Base-by-base conservation (phyloP, 2,888 invertebrate species). In the Apoda limacodes region DNA sequence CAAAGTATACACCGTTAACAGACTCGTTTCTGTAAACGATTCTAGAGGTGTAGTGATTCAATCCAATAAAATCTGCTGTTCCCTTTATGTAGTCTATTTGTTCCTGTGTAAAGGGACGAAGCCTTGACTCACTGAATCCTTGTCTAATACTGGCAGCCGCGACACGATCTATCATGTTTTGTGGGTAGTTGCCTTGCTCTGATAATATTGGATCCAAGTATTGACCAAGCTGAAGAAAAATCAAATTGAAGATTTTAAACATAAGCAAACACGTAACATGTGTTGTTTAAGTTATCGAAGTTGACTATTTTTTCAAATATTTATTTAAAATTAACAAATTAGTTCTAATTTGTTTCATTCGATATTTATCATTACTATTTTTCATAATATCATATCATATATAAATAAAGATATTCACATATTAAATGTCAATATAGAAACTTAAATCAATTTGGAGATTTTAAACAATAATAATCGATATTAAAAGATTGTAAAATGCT, bases 41-140 rank as follows among this genome's bases (percentile, higher is more conserved):
- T 2, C 7, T 55, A 2, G 82, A 59, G 1, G 85, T 82, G 52
- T 90, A 90, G 36, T 85, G 81, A 47, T 89, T 89, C 7, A 89
- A 53, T 4, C 87, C 51, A 4, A 54, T 45, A 39, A 54, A 59
- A 33, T 61, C 60, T 2, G 52, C 35, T 2, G 55, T 43, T 11
- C 59, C 59, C 32, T 42, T 49, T 4, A 62, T 42, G 22, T 51
- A 51, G 1, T 47, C 37, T 3, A 55, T 40, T 56, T 82, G 70
- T 25, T 65, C 56, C 9, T 45, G 31, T 0, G 70, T 65, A 35
- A 82, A 76, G 9, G 45, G 48, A 2, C 76, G 76, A 6, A 82
- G 48, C n/a, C 80, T 49, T 1, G 81, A 80, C 15, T 50, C 35
- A 0, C 46, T 38, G 31, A 57, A 63, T 0, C 75, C 75, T 55